phyloP scores from a whole-genome alignment of 2,797 vertebrate species.

The Oreortyx pictus region DNA sequence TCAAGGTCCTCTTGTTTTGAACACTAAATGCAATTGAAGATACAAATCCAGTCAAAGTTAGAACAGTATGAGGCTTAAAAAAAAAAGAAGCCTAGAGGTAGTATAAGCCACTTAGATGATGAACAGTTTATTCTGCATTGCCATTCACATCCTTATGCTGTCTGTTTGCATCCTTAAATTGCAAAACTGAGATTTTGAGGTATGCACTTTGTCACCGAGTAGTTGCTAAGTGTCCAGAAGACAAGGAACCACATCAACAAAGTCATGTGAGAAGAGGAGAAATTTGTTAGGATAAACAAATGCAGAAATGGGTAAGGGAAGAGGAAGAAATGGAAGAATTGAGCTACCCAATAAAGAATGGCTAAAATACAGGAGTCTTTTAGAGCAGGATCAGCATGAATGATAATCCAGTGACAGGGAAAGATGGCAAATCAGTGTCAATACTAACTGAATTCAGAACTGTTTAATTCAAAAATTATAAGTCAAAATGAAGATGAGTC shows the following conservation, averaged over 20 bases:
- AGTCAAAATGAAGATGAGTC: background rate
- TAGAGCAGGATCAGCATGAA: background rate
- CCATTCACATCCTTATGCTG: background rate
- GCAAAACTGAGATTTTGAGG: background rate
- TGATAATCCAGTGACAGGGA: background rate
- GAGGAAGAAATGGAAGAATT: background rate
- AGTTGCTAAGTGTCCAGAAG: background rate
- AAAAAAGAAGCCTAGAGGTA: background rate
- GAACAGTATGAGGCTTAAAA: background rate
- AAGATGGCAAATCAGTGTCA: background rate
- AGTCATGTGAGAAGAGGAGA: background rate
- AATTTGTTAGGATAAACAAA: constrained; percentile 16
- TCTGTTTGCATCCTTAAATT: background rate
- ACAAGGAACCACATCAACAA: background rate
- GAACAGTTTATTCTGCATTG: background rate
- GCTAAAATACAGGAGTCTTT: background rate
- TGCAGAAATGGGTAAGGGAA: background rate
- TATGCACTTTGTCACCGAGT: background rate
- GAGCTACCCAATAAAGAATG: background rate
- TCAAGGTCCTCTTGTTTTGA: background rate
- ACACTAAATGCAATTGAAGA: background rate
- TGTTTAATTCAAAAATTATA: background rate
- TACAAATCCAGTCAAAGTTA: background rate
- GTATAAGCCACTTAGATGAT: background rate
- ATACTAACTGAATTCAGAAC: background rate